Evolutionary conservation across 1,140 invertebrate species (phyloP).

Genomic region (Parasteatoda tepidariorum): DNA sequence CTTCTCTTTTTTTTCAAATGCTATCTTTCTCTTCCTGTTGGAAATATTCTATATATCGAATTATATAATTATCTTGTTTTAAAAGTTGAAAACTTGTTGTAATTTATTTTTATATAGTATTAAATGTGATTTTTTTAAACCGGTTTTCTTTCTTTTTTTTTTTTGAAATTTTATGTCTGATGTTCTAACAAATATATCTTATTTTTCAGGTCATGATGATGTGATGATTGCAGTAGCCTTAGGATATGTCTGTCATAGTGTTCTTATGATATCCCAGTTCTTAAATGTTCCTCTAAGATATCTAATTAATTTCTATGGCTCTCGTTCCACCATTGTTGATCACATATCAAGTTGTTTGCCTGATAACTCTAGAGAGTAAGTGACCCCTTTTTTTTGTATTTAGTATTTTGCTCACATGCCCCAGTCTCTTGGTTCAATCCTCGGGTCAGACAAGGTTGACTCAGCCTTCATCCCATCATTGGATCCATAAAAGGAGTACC

Average conservation of each 20-base stretch:
- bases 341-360: constrained; percentile 78
- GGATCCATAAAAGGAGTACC: not conserved
- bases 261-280: constrained; percentile 83
- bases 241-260: constrained; percentile 83
- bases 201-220: constrained; percentile 73
- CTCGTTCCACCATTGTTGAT: constrained; percentile 81
- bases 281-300: constrained; percentile 85
- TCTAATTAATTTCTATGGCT: constrained; percentile 80
- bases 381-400: not conserved
- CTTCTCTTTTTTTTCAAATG: too few species aligned
- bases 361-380: constrained; percentile 81
- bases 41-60: too few species aligned
- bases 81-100: too few species aligned
- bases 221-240: constrained; percentile 79
- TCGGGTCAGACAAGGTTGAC: too few species aligned
- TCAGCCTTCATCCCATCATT: too few species aligned
- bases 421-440: not conserved
- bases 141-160: too few species aligned
- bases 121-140: too few species aligned
- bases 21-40: too few species aligned
- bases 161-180: too few species aligned
- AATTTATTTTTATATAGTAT: too few species aligned
- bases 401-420: not conserved
- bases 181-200: too few species aligned
- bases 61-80: too few species aligned